phyloP scores from a whole-genome alignment of 1,140 invertebrate species.

The Venustaconcha ellipsiformis region DNA sequence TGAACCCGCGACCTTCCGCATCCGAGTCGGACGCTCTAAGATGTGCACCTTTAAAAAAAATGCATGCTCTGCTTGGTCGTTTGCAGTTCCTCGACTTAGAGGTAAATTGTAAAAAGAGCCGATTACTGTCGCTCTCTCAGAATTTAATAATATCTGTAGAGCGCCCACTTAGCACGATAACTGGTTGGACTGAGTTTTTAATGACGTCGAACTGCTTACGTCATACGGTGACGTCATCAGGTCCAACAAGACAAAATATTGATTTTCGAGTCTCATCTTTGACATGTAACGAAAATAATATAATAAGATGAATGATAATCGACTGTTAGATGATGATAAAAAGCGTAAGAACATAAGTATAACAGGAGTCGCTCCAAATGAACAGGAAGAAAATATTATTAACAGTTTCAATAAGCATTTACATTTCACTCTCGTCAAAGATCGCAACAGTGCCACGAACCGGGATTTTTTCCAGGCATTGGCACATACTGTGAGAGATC shows the following conservation, averaged over 20 bases:
- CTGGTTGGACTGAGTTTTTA: no score
- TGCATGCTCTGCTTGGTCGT: no score
- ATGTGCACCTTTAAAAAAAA: no score
- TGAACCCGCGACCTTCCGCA: no score
- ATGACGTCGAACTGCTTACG: no score
- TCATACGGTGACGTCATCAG: no score
- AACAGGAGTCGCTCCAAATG: conserved; percentile 91
- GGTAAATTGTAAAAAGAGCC: no score
- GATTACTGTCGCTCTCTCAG: no score
- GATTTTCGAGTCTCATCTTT: background rate
- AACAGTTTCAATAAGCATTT: conserved; percentile 97
- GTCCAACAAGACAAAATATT: background rate
- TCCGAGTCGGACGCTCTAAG: no score
- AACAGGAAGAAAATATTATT: conserved; percentile 94
- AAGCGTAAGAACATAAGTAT: conserved; percentile 97
- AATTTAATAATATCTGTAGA: no score
- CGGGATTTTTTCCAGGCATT: conserved; percentile 97
- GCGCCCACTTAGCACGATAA: no score
- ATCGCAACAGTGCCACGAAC: conserved; percentile 94
- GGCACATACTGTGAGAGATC: conserved; percentile 95
- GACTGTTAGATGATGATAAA: conserved; percentile 3
- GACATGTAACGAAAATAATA: background rate
- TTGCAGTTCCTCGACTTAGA: no score
- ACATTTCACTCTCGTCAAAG: conserved; percentile 97
- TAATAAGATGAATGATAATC: background rate